A percentile compares a stretch with the other conserved stretches of the same genome.
These are phyloP conservation scores for Heliconius hermathena DNA, from an alignment of 1,140 invertebrate species.

Conservation along the genomic window DNA sequence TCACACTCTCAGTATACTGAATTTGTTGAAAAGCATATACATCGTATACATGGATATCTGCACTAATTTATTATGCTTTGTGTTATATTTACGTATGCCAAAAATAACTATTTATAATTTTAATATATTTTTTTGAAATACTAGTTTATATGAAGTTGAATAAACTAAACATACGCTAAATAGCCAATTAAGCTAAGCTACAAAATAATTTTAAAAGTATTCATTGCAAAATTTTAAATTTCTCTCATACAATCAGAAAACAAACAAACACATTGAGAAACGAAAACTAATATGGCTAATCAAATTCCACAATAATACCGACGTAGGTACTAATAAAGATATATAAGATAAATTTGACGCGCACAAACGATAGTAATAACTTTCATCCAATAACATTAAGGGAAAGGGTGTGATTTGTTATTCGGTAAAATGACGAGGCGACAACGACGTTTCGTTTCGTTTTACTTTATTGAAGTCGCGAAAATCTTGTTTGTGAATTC, in stretches of 20 bases:
- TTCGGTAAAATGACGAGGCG: constrained; percentile 41
- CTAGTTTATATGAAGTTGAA: too few species aligned
- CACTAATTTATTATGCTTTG: too few species aligned
- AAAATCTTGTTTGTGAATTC: constrained; percentile 13
- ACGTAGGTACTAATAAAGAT: not conserved
- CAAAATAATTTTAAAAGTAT: not conserved
- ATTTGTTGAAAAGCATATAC: too few species aligned
- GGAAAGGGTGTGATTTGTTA: constrained; percentile 62
- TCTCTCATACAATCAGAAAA: too few species aligned
- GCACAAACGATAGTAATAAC: constrained; percentile 42
- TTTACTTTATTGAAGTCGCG: constrained; percentile 26
- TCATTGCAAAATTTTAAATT: too few species aligned
- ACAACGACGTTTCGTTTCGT: constrained; percentile 37
- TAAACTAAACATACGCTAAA: too few species aligned
- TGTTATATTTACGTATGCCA: too few species aligned
- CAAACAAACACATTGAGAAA: not conserved
- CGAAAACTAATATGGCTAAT: constrained; percentile 24
- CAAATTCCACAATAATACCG: constrained; percentile 29
- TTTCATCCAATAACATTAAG: constrained; percentile 58
- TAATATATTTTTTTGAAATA: too few species aligned
- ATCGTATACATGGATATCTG: too few species aligned
- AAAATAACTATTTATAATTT: too few species aligned
- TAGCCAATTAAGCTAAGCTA: too few species aligned
- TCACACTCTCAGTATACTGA: too few species aligned
- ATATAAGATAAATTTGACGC: constrained; percentile 25